These are phyloP conservation scores for Papilio dardanus DNA, from an alignment of 1,140 invertebrate genomes.

Conservation along the genomic window DNA sequence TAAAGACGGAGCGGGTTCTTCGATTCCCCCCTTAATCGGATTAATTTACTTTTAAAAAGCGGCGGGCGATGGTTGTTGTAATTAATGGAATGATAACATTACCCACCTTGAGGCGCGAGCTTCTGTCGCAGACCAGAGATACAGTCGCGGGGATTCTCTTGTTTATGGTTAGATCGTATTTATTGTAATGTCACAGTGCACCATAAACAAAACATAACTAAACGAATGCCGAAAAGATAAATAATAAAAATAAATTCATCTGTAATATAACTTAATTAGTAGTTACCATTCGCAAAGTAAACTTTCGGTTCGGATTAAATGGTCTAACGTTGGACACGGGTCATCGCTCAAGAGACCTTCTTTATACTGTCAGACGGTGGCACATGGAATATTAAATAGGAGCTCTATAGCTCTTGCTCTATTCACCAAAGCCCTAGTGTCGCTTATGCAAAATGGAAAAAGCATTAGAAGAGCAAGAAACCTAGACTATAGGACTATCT, in stretches of 20 bases:
- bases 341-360: constrained; percentile 1
- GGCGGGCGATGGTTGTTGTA: constrained; percentile 75
- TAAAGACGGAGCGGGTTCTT: constrained; percentile 80
- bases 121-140: constrained; percentile 47
- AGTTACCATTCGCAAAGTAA: neutral
- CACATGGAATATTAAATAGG: constrained; percentile 4
- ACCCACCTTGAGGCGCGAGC: constrained; percentile 73
- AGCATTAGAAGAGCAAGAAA: neutral
- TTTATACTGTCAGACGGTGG: neutral
- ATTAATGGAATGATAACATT: constrained; percentile 82
- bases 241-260: too few relatives aligned
- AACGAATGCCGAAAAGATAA: too few relatives aligned
- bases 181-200: neutral
- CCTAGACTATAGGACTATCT: neutral
- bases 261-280: neutral
- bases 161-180: neutral
- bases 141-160: constrained; percentile 28
- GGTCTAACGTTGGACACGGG: neutral
- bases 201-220: neutral
- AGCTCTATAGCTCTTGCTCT: neutral
- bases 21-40: constrained; percentile 80
- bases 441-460: neutral
- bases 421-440: neutral
- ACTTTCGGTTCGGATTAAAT: neutral
- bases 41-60: constrained; percentile 82